Base-by-base conservation (phyloP, 2,797 vertebrate genomes). In the Sitta carolinensis region DNA sequence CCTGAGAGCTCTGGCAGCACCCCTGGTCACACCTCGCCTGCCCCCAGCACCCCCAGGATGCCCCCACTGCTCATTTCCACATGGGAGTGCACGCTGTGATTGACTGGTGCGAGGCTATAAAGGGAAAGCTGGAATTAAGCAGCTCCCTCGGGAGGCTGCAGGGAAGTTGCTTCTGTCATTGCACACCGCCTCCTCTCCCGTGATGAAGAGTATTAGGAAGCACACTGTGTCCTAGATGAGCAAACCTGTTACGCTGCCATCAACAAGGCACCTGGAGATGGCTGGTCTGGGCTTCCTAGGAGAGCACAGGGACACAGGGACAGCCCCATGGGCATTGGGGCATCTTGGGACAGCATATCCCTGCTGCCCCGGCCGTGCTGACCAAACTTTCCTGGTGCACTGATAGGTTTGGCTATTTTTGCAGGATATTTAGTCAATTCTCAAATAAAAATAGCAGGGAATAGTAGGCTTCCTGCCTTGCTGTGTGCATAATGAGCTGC, bases 141-240 rank as follows among this genome's bases (percentile, higher is more conserved):
- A 16, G 67, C 84, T 95, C 95, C 94, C 94, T 47, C 0, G 72
- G 94, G 96, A 95, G 70, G 92, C 87, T 59, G 78, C 92, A n/a
- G 45, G 94, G 93, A 93, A 93, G 93, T 58, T 54, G 91, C 79
- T 85, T 45, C 82, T 93, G 89, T 78, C 89, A 67, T n/a, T 34
- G 79, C 48, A 47, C 27, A 5, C 86, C 54, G 23, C 89, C 90
- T 75, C 92, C 87, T 90, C 92, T 67, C 73, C 73, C 34, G 5
- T 66, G 88, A 88, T 75, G 26, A 54, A 22, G 90, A 81, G 88
- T 8, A 47, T 72, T n/a, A 29, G 90, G 90, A 88, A 95, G 89
- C 90, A 79, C 87, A 22, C 45, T 9, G 62, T 26, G 89, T 70
- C 88, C 91, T 91, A 23, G 84, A 61, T 38, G 94, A 91, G n/a